Evolutionary conservation across 30 jellyfish, hydroid and myxozoan genomes (phyloP), one percentile per base, ranked within the genome.

Genomic region (Hydra vulgaris): DNA sequence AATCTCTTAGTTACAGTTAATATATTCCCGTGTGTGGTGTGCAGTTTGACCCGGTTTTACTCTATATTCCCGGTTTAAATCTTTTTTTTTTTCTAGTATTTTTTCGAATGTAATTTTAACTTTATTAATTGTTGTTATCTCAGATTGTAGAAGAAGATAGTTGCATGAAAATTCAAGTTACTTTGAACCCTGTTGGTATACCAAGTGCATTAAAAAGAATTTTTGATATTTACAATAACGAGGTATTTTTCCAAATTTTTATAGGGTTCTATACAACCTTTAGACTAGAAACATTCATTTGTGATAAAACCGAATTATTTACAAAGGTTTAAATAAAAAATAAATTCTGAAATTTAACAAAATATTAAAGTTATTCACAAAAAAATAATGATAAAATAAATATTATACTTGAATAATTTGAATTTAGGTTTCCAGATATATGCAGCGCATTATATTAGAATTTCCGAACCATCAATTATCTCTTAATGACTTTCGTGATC

Each of bases 101-200:
- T 5, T 40, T 12, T 3, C 61, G 61, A 40, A 40, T 3, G 12
- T 40, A 3, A 3, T 5, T 3, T 40, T 3, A 40, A 5, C 61
- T 3, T 12, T 40, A 40, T 40, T 40, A 40, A 40, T 5, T 12
- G 5, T 40, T 5, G 12, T 40, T 40, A 40, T 40, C 61, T 40
- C 5, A 90, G 97, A 95, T 95, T 7, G 78, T 69, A 20, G 97
- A 90, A 74, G 95, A 90, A 53, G 94, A 86, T 40, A 94, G 94
- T 79, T 90, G 82, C 68, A 23, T 90, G 52, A 85, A 74, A 53
- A 87, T 90, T 70, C 81, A 21, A 15, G 24, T 90, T 26, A 71
- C 16, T 25, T 85, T 83, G 17, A 69, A 70, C 61, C 69, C 52
- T 25, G 61, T n/a, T 53, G 74, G 56, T n/a, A 24, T 84, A 17